Percentiles rank a stretch among this genome's conserved stretches.
These are phyloP conservation scores for Plagodis dolabraria DNA, from an alignment of 2,888 invertebrate species.

Conservation along the genomic window DNA sequence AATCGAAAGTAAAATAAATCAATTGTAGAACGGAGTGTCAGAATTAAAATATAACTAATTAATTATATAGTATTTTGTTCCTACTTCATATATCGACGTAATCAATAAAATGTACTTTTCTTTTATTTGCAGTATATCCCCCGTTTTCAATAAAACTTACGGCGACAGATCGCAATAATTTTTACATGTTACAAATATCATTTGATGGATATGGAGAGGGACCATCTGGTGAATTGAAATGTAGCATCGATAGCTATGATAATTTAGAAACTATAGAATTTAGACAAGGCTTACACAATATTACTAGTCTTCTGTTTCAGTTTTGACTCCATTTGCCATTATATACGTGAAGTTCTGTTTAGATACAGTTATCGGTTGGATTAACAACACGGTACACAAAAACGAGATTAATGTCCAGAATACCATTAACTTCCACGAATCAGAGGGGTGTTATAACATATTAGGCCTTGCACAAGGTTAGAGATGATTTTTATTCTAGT, in stretches of 20 bases:
- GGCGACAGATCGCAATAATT: constrained; percentile 13
- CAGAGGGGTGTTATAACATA: too few species aligned
- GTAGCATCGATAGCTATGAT: constrained; percentile 25
- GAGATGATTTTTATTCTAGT: too few species aligned
- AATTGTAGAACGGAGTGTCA: too few species aligned
- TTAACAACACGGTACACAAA: too few species aligned
- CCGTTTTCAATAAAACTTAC: constrained; percentile 32
- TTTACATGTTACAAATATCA: constrained; percentile 26
- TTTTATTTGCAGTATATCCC: constrained; percentile 11
- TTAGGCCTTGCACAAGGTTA: too few species aligned
- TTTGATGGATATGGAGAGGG: constrained; percentile 26
- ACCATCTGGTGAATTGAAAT: neutral
- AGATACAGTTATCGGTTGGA: too few species aligned
- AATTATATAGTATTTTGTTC: too few species aligned
- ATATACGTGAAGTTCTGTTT: too few species aligned
- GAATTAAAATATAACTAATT: too few species aligned
- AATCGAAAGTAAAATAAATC: neutral
- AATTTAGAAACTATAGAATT: constrained; percentile 38
- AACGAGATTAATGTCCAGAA: too few species aligned
- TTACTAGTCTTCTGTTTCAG: constrained; percentile 37
- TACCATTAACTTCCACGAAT: too few species aligned
- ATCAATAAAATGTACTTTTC: neutral
- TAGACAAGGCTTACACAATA: constrained; percentile 36
- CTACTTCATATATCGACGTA: too few species aligned
- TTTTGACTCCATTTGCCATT: constrained; percentile 2